phyloP scores from a whole-genome alignment of 2,888 invertebrate species.

The Desoria tigrina region DNA sequence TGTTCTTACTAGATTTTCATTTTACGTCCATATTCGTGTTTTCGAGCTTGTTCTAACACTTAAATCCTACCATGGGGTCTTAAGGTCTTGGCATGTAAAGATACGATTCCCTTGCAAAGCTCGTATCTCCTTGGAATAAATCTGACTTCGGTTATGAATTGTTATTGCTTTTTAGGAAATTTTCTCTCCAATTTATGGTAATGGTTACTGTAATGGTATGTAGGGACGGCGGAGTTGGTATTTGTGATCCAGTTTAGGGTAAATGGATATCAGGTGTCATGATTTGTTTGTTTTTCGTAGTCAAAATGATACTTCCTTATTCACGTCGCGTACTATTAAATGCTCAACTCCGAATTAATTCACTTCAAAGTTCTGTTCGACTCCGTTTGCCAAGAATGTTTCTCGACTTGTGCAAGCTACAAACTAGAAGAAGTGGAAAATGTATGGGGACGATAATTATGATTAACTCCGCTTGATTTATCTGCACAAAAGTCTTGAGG shows the following conservation, averaged over 20 bases:
- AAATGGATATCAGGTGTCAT: not conserved
- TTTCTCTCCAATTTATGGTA: no score
- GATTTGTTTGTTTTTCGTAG: not conserved
- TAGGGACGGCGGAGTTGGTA: not conserved
- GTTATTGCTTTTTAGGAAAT: no score
- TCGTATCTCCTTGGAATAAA: no score
- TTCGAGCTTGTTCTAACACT: constrained; percentile 8
- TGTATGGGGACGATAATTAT: no score
- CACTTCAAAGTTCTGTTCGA: not conserved
- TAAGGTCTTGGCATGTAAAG: no score
- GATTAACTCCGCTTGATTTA: no score
- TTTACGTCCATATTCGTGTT: constrained; percentile 2
- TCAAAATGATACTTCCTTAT: not conserved
- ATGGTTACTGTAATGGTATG: not conserved
- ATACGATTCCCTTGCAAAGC: no score
- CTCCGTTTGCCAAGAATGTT: not conserved
- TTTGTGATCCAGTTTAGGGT: constrained; percentile 6
- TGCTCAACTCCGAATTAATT: not conserved
- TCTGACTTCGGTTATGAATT: no score
- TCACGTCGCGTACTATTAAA: not conserved
- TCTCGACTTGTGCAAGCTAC: no score
- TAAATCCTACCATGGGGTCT: no score
- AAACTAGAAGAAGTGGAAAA: no score
- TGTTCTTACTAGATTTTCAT: not conserved
- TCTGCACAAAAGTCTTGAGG: no score